Evolutionary conservation across 1,140 invertebrate genomes (phyloP).

Genomic region (Heliothis subflexa): DNA sequence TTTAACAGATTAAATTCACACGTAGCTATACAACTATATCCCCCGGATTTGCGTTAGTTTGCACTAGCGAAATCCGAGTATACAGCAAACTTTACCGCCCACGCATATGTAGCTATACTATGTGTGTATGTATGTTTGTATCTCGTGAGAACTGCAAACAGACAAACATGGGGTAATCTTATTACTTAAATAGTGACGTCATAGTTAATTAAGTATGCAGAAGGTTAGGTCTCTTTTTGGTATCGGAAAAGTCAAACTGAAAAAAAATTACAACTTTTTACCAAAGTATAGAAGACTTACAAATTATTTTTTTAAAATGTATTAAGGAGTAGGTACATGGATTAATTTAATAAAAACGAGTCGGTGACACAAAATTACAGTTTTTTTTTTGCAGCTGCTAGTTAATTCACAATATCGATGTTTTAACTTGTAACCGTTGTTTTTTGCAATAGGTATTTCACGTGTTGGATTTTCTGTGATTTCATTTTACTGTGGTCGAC

Average conservation of each 20-base stretch:
- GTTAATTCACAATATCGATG: no score
- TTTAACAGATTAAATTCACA: background rate
- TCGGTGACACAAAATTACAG: no score
- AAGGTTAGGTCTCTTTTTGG: background rate
- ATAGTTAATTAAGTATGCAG: background rate
- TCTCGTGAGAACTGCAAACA: slow-evolving; percentile 22
- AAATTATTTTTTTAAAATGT: no score
- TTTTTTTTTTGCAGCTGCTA: no score
- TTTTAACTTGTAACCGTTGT: no score
- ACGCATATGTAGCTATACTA: background rate
- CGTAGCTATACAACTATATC: background rate
- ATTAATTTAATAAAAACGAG: no score
- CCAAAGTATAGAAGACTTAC: no score
- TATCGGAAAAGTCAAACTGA: background rate
- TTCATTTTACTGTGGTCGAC: background rate
- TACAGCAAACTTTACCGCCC: background rate
- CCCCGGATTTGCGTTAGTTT: slow-evolving; percentile 5
- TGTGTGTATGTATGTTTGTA: background rate
- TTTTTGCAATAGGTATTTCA: no score
- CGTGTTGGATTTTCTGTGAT: background rate
- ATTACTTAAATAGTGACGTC: slow-evolving; percentile 24
- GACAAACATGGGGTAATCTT: slow-evolving; percentile 22
- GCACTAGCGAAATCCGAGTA: slow-evolving; percentile 12
- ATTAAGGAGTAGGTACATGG: no score
- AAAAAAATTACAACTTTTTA: no score